Evolutionary conservation across 2,888 invertebrate genomes (phyloP), one percentile per base, ranked within the genome.

Genomic region (Leptopilina myrica): DNA sequence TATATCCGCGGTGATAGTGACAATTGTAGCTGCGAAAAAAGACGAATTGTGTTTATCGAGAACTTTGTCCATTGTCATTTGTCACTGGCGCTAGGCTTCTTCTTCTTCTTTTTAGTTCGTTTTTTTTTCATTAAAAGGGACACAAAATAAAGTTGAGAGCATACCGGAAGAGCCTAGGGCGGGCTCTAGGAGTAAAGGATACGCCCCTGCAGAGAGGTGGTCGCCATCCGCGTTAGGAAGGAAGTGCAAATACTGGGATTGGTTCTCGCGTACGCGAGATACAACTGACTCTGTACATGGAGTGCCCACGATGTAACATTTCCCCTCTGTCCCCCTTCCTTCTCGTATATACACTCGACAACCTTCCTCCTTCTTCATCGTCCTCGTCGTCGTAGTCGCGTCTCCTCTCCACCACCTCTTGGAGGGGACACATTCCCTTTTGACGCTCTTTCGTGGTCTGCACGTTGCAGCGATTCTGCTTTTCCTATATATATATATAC

Each of bases 161-260:
- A 43, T 80, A 78, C 87, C 87, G 85, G 87, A 88, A 88, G 88
- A 88, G 87, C 85, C 88, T 84, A 81, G 83, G 86, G 84, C 84
- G 85, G 84, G 81, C 82, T 79, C 82, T 83, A 80, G 83, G 82
- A 77, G 82, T 76, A 78, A 78, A 83, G 84, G 89, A 86, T 89
- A 90, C 90, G 90, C 90, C 90, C 90, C 90, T 90, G 90, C 82
- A 87, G 88, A 90, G 89, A 89, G 89, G 89, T 89, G 89, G 89
- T 87, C 89, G 88, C 89, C 86, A 89, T 89, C 87, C 87, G 84
- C 87, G 87, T 88, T 89, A 88, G 89, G 89, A 89, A 89, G 89
- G 89, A 89, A 89, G 89, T 88, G 88, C 89, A 89, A 89, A 89
- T 89, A 89, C 88, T 86, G 87, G 89, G 89, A 89, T 89, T 89